Evolutionary conservation across 2,888 invertebrate species (phyloP).

Genomic region (Apeira syringaria): DNA sequence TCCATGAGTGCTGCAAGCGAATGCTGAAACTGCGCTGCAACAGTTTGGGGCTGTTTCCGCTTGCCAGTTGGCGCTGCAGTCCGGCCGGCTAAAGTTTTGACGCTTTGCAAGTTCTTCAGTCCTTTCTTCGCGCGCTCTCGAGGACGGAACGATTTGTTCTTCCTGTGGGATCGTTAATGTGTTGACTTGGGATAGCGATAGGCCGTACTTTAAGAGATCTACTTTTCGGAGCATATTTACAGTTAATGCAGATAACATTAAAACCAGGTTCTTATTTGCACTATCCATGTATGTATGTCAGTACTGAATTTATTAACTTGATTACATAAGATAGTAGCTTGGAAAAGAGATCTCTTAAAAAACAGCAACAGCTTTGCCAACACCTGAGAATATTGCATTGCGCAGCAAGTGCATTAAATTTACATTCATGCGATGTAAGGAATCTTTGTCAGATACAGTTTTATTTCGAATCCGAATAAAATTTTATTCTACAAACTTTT

Average conservation of each 20-base stretch:
- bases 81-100: constrained; percentile 94
- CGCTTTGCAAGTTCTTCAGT: constrained; percentile 94
- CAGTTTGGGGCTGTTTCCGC: constrained; percentile 94
- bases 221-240: neutral
- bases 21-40: constrained; percentile 97
- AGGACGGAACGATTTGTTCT: constrained; percentile 96
- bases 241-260: neutral
- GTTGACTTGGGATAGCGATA: neutral
- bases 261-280: no score
- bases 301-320: no score
- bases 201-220: constrained; percentile 28
- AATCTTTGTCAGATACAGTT: constrained; percentile 2
- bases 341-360: constrained; percentile 30
- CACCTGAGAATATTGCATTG: constrained; percentile 32
- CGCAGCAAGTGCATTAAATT: constrained; percentile 31
- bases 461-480: constrained; percentile 1
- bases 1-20: constrained; percentile 96
- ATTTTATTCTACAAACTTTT: neutral
- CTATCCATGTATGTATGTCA: no score
- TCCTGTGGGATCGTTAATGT: constrained; percentile 82
- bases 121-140: constrained; percentile 93
- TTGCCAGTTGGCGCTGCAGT: constrained; percentile 86
- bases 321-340: no score
- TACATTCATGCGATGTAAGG: constrained; percentile 35
- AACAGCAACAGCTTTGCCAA: constrained; percentile 32